These are phyloP conservation scores for Chloropsis hardwickii DNA, from an alignment of 2,113 vertebrate genomes.

Conservation along the genomic window DNA sequence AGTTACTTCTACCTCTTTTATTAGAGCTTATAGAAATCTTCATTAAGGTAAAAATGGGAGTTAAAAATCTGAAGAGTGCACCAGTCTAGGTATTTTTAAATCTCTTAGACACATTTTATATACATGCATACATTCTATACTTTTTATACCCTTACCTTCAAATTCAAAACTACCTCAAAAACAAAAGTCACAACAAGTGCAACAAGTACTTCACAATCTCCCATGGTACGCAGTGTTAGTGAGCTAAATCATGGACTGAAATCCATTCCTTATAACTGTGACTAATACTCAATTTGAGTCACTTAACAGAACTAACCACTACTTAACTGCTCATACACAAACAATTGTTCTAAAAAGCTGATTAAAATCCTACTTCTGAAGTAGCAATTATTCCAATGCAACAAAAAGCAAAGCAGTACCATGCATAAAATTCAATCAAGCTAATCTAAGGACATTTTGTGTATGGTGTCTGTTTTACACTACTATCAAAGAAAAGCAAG, in stretches of 20 bases:
- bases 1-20: not conserved
- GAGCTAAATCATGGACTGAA: not conserved
- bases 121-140: not conserved
- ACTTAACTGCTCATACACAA: not conserved
- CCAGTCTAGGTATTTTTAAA: not conserved
- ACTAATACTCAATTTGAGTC: not conserved
- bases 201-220: not conserved
- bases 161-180: not conserved
- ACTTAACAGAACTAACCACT: not conserved
- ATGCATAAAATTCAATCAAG: not conserved
- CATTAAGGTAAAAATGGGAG: not conserved
- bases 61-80: not conserved
- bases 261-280: not conserved
- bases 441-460: not conserved
- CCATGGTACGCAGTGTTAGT: not conserved
- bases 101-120: not conserved
- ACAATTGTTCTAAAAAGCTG: not conserved
- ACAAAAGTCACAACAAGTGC: not conserved
- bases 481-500: not conserved
- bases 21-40: not conserved
- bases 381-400: not conserved
- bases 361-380: not conserved
- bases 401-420: not conserved
- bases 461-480: not conserved
- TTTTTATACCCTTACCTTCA: not conserved